Evolutionary conservation across 2,113 vertebrate genomes (phyloP), one percentile per base, ranked within the genome.

Genomic region (Onychostoma macrolepis): DNA sequence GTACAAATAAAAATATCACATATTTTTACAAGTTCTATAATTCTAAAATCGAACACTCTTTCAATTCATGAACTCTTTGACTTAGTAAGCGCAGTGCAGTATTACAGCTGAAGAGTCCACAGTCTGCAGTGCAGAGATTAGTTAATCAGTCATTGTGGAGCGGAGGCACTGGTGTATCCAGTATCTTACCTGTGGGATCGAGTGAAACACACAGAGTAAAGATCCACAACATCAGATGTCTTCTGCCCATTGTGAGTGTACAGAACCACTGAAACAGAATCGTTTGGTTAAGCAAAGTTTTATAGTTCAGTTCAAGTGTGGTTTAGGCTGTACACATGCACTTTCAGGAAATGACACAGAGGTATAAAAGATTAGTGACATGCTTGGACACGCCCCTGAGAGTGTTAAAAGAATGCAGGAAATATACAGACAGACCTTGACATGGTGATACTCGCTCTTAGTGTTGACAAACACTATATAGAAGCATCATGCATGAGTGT

Each of bases 171-270:
- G 76, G 38, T 76, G 85, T 91, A 91, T 84, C 89, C 53, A 28
- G 81, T 91, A 79, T 91, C 94, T 93, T 89, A 95, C 95, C 94
- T 88, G 93, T 90, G 75, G 76, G 72, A 87, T 79, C 43, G 21
- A 89, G 67, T 1, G 89, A 91, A 80, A 86, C 83, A 17, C 86
- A 86, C 17, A 94, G 91, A 74, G 89, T 41, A 43, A 94, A 87
- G 84, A 92, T 28, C 94, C 92, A 93, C 89, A 94, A 83, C 15
- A 93, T 88, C 53, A 92, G 84, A 79, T 9, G 65, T 24, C 65
- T 71, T 10, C 0, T 43, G 17, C 24, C 85, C 93, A 95, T 95
- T 84, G 88, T 94, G 83, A 74, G 6, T 7, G 77, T 58, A 87
- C 67, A 86, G 87, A 69, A 86, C 84, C 45, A 38, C 71, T 89